Evolutionary conservation across 2,113 vertebrate genomes (phyloP).

Genomic region (Tapirus terrestris): DNA sequence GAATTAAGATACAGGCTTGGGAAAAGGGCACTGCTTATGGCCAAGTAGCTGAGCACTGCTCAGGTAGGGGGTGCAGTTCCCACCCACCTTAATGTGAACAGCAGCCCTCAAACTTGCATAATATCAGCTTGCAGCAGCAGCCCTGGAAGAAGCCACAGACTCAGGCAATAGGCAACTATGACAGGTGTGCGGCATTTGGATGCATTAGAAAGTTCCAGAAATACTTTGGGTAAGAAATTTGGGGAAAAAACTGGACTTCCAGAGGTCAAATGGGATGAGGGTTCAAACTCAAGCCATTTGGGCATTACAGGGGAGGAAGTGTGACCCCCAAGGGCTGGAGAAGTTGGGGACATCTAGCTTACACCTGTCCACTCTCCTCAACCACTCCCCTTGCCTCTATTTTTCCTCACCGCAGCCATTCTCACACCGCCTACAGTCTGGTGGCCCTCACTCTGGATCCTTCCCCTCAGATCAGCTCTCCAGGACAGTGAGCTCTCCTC

Average conservation of each 20-base stretch:
- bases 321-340: not conserved
- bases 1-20: not conserved
- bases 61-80: not conserved
- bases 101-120: not conserved
- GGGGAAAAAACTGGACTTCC: not conserved
- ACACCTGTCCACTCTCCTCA: not conserved
- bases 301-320: not conserved
- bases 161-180: not conserved
- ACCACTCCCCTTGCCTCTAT: too few relatives aligned
- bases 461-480: not conserved
- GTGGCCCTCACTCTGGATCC: rapidly evolving
- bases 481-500: not conserved
- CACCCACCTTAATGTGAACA: not conserved
- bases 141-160: not conserved
- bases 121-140: not conserved
- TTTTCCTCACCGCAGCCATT: not conserved
- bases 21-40: not conserved
- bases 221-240: not conserved
- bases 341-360: not conserved
- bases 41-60: not conserved
- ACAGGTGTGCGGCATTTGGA: not conserved
- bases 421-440: not conserved
- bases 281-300: not conserved
- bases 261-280: not conserved
- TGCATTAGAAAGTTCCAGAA: not conserved